phyloP scores from a whole-genome alignment of 2,797 vertebrate species.

The Fringilla coelebs region DNA sequence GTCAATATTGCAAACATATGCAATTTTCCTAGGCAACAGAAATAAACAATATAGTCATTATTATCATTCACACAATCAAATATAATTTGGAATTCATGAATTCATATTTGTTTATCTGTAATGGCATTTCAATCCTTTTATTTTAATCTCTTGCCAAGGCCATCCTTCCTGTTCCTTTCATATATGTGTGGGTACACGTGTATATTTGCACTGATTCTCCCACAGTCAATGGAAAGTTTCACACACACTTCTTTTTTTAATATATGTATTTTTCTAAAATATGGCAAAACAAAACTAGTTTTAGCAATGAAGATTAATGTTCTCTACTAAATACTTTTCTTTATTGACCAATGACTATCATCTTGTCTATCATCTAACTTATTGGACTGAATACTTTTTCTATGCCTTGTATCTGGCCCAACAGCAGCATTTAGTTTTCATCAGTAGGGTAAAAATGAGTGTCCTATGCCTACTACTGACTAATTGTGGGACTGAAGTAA shows the following conservation, averaged over 20 bases:
- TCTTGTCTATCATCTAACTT: background rate
- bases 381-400: background rate
- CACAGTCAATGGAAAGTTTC: background rate
- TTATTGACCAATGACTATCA: background rate
- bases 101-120: background rate
- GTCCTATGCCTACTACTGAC: background rate
- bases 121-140: slow-evolving; percentile 22
- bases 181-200: fast-evolving
- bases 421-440: background rate
- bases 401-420: background rate
- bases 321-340: background rate
- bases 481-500: background rate
- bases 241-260: background rate
- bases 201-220: background rate
- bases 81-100: slow-evolving; percentile 1
- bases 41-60: slow-evolving; percentile 10
- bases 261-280: background rate
- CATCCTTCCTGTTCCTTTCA: background rate
- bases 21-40: background rate
- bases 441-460: background rate
- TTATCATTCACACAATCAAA: background rate
- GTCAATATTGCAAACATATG: slow-evolving; percentile 31
- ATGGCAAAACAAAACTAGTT: background rate
- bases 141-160: slow-evolving; percentile 20
- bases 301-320: background rate